Base-by-base conservation (phyloP, 2,113 vertebrate species). In the Lycocorax pyrrhopterus region DNA sequence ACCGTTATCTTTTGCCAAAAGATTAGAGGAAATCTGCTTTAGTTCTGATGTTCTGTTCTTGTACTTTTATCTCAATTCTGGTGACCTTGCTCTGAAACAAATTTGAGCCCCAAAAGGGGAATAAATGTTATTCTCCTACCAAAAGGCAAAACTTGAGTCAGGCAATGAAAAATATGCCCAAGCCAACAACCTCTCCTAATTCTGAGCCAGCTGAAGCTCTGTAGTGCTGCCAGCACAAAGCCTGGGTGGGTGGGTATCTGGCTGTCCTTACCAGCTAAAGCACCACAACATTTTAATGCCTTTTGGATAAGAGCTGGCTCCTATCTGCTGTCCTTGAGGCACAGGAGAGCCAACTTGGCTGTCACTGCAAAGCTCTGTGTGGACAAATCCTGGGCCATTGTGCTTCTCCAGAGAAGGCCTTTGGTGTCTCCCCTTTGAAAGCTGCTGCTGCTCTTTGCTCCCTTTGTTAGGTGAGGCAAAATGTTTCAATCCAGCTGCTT, bases 21-120 rank as follows among this genome's bases (percentile, higher is more conserved):
- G 82, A 73, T 94, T 90, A 93, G 64, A 58, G 85, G 63, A 94
- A 96, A 95, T 39, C 83, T 56, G 63, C 72, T 96, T 92, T 90
- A 88, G 18, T 67, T 85, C 47, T 88, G 41, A 33, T 56, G 25
- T 47, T 94, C 47, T 86, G 47, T 47, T 85, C 53, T 81, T 79
- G 63, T 63, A 27, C n/a, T 66, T 94, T 56, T 53, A 30, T 84
- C 76, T 89, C 26, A 5, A 9, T 90, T 87, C 37, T 80, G 43
- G n/a, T 90, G 77, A 94, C 84, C 53, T 82, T 88, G 43, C 72
- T 87, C 82, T 55, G 51, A 67, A 81, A 26, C 22, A 41, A 44
- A 89, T 84, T 55, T 49, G 67, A 92, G 72, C 25, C 33, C 14
- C n/a, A 68, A 17, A 33, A 25, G 33, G 39, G 52, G 52, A 72